Conservation (phyloP, 2,888 invertebrate genomes). For the Morpho achilles region DNA sequence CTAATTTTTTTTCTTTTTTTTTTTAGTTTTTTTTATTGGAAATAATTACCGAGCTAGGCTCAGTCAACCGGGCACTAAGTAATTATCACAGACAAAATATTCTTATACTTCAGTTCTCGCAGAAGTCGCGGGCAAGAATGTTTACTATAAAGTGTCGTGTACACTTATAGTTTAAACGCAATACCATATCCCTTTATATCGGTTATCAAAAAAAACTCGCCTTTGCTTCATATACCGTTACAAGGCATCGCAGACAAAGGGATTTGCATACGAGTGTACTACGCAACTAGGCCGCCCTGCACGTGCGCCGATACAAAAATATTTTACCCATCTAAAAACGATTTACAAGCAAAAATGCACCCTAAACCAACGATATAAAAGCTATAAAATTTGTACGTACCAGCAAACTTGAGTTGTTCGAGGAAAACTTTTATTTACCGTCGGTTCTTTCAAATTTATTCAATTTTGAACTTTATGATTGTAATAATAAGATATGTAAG, state of each 20-base stretch:
- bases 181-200: no score
- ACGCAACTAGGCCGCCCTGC: slow-evolving; percentile 47
- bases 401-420: neutral
- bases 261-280: slow-evolving; percentile 68
- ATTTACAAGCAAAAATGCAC: slow-evolving; percentile 16
- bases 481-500: slow-evolving; percentile 18
- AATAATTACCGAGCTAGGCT: no score
- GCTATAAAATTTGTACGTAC: neutral
- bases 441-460: slow-evolving; percentile 13
- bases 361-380: slow-evolving; percentile 6
- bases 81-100: no score
- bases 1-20: no score
- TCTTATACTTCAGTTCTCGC: no score
- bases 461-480: slow-evolving; percentile 20
- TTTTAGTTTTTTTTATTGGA: no score
- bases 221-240: slow-evolving; percentile 40
- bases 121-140: no score
- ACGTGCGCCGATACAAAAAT: slow-evolving; percentile 34
- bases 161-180: no score
- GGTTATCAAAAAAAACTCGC: no score
- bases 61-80: no score
- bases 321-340: slow-evolving; percentile 15
- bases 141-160: no score
- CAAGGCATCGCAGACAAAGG: slow-evolving; percentile 58
- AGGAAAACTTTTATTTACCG: slow-evolving; percentile 29